Base-by-base conservation (phyloP, 2,888 invertebrate species). In the Pelosia muscerda region DNA sequence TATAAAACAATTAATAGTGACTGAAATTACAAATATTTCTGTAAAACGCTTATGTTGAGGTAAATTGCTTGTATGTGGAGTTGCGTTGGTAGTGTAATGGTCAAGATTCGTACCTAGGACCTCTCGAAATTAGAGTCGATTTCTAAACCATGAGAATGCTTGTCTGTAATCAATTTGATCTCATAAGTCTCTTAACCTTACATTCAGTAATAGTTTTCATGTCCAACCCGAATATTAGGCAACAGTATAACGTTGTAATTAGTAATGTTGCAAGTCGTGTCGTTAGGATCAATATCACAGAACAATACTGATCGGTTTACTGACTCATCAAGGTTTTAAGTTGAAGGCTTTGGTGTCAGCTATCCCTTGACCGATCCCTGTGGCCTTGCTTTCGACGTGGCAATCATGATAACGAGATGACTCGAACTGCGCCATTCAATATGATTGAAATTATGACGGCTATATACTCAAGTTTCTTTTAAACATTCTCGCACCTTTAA, bases 321-420 rank as follows among this genome's bases (percentile, higher is more conserved):
- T 91, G 92, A 93, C 85, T 92, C 93, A 92, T 88, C 88, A 89
- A 87, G 87, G 89, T 86, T 81, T 74, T 86, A 88, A 73, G 90
- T 89, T 91, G 91, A 93, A 92, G 92, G 90, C 84, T 83, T 81
- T 76, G 77, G 81, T 67, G 64, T 62, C 69, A 63, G 74, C 85
- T 89, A 92, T 91, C 93, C 93, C 91, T 92, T 93, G 92, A 92
- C 92, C 93, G 88, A 87, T 88, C 91, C 91, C 90, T 85, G 81
- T 82, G 88, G 85, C 94, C 94, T 94, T 93, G 92, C 93, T 92
- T 92, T 93, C 93, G 87, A 90, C 88, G 54, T 69, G 72, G 69
- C 81, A 89, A 92, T 90, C 87, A 82, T 83, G 89, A 92, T 92
- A 92, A 88, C 84, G 75, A 72, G 83, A 84, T 76, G 84, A 78